Base-by-base conservation (phyloP, 2,113 vertebrate genomes). In the Pachycephala philippinensis region DNA sequence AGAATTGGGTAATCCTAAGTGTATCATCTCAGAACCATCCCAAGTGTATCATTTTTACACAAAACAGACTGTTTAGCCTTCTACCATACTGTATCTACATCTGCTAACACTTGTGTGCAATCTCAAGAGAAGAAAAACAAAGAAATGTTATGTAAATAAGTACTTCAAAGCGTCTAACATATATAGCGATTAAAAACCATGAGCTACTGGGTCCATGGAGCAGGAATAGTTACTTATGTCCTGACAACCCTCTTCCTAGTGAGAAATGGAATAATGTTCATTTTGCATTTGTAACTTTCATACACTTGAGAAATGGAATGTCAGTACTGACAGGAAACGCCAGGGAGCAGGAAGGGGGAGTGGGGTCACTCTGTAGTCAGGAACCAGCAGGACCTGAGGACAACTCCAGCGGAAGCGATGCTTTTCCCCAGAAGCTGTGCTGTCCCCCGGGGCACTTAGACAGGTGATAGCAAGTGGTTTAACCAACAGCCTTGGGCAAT, bases 131-230 rank as follows among this genome's bases (percentile, higher is more conserved):
- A 89, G 68, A 52, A 87, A 93, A 87, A 4, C 54, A 60, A 93
- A 91, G n/a, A 82, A 70, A 83, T 85, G 15, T 66, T 83, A 81
- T 88, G 47, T 81, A 93, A 93, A 91, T 77, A 92, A 82, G 37
- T 52, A 30, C 54, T 96, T 89, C 50, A 93, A 84, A 90, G 74
- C 47, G 39, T 63, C 35, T 77, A 82, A 54, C 44, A 44, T 56
- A 23, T 35, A 53, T 42, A 39, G 44, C 33, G 45, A 72, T 86
- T 84, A 89, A 94, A 92, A 77, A 54, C 35, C 59, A 65, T 54
- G 76, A 93, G 63, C 75, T 83, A 45, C 42, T 8, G 14, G 2
- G 53, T 80, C 53, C 19, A 1, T 7, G 24, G 37, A 91, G 30
- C 57, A 69, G 70, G 18, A 80, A n/a, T 21, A 47, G 54, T 59